These are phyloP conservation scores for Paedocypris micromegethes DNA, from an alignment of 2,797 vertebrate species.

Conservation along the genomic window DNA sequence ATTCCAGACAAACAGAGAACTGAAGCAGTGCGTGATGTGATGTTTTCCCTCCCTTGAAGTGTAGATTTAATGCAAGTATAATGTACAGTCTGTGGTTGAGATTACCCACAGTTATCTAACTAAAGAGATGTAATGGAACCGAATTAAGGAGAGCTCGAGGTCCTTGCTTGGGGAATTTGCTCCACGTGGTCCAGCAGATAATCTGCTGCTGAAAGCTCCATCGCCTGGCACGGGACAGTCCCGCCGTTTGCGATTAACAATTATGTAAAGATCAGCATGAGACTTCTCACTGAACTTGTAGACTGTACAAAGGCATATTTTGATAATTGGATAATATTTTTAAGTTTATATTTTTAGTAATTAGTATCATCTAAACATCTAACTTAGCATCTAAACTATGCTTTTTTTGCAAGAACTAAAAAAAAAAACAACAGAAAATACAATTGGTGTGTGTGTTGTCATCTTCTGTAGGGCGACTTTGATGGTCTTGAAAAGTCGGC, in stretches of 20 bases:
- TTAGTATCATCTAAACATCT: too few relatives aligned
- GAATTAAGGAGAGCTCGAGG: neutral
- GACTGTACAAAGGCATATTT: neutral
- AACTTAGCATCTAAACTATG: too few relatives aligned
- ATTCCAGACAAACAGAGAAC: slow-evolving; percentile 1
- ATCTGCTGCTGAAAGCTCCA: slow-evolving; percentile 18
- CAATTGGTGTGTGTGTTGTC: too few relatives aligned
- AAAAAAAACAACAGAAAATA: too few relatives aligned
- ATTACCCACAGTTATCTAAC: slow-evolving; percentile 2
- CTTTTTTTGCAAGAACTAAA: too few relatives aligned
- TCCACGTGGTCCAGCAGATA: slow-evolving; percentile 17
- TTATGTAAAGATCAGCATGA: slow-evolving; percentile 16
- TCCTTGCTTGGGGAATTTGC: slow-evolving; percentile 15
- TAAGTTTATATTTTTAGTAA: neutral
- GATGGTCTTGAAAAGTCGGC: too few relatives aligned
- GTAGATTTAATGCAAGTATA: neutral
- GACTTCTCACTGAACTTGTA: neutral
- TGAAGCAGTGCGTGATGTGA: neutral
- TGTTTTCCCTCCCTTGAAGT: neutral
- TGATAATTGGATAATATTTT: neutral
- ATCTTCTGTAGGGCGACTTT: too few relatives aligned
- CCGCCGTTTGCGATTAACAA: slow-evolving; percentile 12
- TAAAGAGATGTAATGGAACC: neutral
- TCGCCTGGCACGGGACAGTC: slow-evolving; percentile 1
- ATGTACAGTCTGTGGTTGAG: neutral